These are phyloP conservation scores for Monochamus alternatus DNA, from an alignment of 2,888 invertebrate species.

Conservation along the genomic window DNA sequence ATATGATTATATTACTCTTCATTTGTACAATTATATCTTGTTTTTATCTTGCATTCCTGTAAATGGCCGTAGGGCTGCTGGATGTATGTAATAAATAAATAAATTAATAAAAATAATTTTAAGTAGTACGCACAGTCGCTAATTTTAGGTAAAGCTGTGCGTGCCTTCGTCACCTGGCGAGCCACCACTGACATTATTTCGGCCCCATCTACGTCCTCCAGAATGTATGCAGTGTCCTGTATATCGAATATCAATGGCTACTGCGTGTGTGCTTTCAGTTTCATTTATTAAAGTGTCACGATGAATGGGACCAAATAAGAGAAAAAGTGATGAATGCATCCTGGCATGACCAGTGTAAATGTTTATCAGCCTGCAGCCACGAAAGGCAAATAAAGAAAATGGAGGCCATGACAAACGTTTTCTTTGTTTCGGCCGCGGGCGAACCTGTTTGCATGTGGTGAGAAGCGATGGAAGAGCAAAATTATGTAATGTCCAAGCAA, in stretches of 20 bases:
- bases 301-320: slow-evolving; percentile 24
- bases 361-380: slow-evolving; percentile 28
- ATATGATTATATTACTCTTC: too few species aligned
- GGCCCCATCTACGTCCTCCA: too few species aligned
- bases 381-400: slow-evolving; percentile 24
- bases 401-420: slow-evolving; percentile 14
- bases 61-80: too few species aligned
- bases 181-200: too few species aligned
- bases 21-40: too few species aligned
- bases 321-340: slow-evolving; percentile 44
- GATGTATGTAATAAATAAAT: too few species aligned
- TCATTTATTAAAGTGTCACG: slow-evolving; percentile 37
- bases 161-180: too few species aligned
- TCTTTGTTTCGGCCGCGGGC: slow-evolving; percentile 24
- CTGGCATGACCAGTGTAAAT: slow-evolving; percentile 42
- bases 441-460: slow-evolving; percentile 4
- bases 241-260: slow-evolving; percentile 2
- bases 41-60: too few species aligned
- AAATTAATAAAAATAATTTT: too few species aligned
- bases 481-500: slow-evolving; percentile 15
- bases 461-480: slow-evolving; percentile 3
- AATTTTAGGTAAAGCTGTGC: too few species aligned
- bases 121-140: too few species aligned
- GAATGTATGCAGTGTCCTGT: neutral
- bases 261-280: slow-evolving; percentile 29